Percentiles rank a stretch among this genome's conserved stretches.
Conservation (phyloP, 2,113 vertebrate species). For the Heliornis fulica region DNA sequence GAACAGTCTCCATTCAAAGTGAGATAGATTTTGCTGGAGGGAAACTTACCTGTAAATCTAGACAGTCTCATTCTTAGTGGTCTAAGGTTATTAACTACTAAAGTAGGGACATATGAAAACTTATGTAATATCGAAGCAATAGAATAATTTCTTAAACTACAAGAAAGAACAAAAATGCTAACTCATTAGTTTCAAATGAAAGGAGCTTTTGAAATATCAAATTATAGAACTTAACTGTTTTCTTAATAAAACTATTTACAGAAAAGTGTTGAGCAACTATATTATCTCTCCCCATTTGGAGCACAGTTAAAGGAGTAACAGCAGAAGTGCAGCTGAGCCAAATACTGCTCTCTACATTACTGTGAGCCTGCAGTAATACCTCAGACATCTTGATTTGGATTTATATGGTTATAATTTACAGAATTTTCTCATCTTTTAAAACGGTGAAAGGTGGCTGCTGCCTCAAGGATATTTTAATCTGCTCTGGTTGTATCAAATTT, state of each 20-base stretch:
- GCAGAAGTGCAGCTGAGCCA: not conserved
- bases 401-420: not conserved
- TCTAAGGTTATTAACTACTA: not conserved
- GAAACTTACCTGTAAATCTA: not conserved
- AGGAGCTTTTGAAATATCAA: not conserved
- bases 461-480: conserved; percentile 30
- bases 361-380: not conserved
- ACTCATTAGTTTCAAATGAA: not conserved
- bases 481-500: not conserved
- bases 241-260: not conserved
- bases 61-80: not conserved
- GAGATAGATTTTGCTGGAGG: not conserved
- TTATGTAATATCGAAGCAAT: not conserved
- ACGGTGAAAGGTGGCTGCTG: not conserved
- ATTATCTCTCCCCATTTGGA: not conserved
- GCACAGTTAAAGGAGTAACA: not conserved
- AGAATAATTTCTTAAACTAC: not conserved
- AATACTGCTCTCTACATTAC: not conserved
- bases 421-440: not conserved
- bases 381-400: not conserved
- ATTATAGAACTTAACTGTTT: not conserved
- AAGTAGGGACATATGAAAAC: not conserved
- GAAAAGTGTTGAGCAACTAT: not conserved
- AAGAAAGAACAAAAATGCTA: not conserved
- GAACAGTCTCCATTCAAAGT: not conserved